Percentiles rank a stretch among this genome's conserved stretches.
Evolutionary conservation across 2,797 vertebrate species (phyloP).

Genomic region (Brachyrhaphis roseni): DNA sequence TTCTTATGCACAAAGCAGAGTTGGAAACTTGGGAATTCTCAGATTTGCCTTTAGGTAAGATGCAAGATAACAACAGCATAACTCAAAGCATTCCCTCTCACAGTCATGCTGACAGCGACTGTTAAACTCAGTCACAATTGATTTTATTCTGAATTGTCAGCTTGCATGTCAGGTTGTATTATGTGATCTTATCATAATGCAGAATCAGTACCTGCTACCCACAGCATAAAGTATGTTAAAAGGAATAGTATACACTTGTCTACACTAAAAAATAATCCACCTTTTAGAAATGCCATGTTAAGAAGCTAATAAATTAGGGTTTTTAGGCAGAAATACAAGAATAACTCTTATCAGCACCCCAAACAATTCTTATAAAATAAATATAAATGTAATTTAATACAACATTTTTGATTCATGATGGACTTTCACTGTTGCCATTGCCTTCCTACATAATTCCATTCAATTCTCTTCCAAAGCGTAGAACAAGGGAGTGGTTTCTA

Average conservation of each 20-base stretch:
- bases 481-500: no score
- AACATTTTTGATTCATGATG: not conserved
- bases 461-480: no score
- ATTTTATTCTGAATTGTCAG: slow-evolving; percentile 1
- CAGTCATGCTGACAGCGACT: slow-evolving; percentile 5
- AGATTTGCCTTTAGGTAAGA: not conserved
- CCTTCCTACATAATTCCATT: no score
- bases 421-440: not conserved
- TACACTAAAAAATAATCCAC: not conserved
- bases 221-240: not conserved
- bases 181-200: not conserved
- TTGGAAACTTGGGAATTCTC: slow-evolving; percentile 7
- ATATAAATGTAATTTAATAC: not conserved
- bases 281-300: not conserved
- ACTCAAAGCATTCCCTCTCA: not conserved
- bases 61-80: slow-evolving; percentile 5
- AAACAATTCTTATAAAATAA: not conserved
- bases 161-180: not conserved
- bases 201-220: not conserved
- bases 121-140: not conserved
- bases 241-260: not conserved
- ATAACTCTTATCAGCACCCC: not conserved
- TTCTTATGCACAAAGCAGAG: slow-evolving; percentile 38
- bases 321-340: not conserved
- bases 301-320: not conserved